Evolutionary conservation across 2,113 vertebrate species (phyloP).

Genomic region (Noctilio leporinus): DNA sequence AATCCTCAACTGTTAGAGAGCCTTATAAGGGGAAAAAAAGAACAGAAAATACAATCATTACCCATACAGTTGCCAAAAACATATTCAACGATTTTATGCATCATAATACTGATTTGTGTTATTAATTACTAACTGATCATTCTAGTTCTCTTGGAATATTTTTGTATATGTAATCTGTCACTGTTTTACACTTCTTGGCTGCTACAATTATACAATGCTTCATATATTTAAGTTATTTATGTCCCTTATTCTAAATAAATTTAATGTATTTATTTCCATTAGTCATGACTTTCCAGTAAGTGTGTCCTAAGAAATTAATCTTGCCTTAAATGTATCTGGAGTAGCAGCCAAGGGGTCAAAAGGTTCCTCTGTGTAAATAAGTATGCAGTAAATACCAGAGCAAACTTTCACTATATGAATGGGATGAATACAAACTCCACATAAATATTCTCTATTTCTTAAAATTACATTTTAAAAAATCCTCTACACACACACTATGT

Average conservation of each 20-base stretch:
- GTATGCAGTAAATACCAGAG: neutral
- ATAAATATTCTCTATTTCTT: neutral
- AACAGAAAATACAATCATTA: slow-evolving; percentile 55
- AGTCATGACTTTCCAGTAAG: neutral
- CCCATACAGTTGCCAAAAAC: slow-evolving; percentile 28
- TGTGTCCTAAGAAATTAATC: slow-evolving; percentile 6
- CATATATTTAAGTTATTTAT: neutral
- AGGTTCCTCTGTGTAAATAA: neutral
- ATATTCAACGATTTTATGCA: neutral
- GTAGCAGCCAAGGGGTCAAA: neutral
- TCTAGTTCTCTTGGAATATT: neutral
- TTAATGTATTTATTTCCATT: neutral
- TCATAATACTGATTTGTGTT: neutral
- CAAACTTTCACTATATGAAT: neutral
- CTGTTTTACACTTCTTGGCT: neutral
- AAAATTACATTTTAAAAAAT: neutral
- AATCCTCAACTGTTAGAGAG: slow-evolving; percentile 88
- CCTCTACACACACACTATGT: neutral
- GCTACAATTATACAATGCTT: slow-evolving; percentile 1
- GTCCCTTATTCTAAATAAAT: neutral
- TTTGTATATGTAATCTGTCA: neutral
- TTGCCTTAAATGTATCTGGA: neutral
- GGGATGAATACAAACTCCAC: neutral
- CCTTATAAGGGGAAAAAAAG: slow-evolving; percentile 75
- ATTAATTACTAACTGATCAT: neutral